Conservation (phyloP, 2,797 vertebrate genomes). For the Rhynchotus rufescens region DNA sequence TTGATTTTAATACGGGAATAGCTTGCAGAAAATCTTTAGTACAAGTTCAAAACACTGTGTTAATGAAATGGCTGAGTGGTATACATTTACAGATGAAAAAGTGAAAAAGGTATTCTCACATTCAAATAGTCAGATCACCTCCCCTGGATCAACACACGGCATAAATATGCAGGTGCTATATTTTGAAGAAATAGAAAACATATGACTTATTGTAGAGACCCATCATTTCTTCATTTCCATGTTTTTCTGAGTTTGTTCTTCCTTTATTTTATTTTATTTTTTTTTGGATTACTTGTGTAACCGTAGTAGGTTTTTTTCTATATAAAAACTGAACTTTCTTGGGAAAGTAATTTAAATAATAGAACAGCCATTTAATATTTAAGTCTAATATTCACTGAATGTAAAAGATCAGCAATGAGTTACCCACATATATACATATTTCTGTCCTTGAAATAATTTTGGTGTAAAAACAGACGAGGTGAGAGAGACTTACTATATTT, state of each 20-base stretch:
- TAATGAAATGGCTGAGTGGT: constrained; percentile 12
- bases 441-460: background rate
- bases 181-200: background rate
- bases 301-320: background rate
- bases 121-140: background rate
- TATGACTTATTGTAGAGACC: background rate
- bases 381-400: background rate
- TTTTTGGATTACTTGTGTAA: background rate
- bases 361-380: background rate
- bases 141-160: background rate
- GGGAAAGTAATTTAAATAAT: background rate
- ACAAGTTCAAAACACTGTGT: constrained; percentile 25
- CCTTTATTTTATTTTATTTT: fast-evolving
- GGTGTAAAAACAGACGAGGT: background rate
- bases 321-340: background rate
- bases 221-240: background rate
- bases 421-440: background rate
- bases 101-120: background rate
- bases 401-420: background rate
- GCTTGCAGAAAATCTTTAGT: background rate
- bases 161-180: background rate
- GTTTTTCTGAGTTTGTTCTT: background rate
- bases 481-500: background rate
- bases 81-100: background rate
- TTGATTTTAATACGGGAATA: constrained; percentile 15